A percentile compares a stretch with the other conserved stretches of the same genome.
Evolutionary conservation across 2,888 invertebrate genomes (phyloP).

Genomic region (Euzetes globulus): DNA sequence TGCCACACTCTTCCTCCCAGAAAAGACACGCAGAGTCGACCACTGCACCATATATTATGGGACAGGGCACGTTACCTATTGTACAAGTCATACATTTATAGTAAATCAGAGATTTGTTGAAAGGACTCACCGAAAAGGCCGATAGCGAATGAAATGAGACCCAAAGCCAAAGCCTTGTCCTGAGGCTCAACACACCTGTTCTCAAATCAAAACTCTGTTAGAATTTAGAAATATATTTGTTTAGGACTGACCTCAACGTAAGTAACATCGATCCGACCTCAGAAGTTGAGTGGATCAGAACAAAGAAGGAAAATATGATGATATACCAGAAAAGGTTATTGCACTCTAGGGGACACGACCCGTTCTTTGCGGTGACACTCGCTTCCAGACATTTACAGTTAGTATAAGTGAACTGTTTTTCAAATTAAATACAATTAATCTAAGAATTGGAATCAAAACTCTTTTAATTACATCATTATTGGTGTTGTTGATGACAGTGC

Average conservation of each 20-base stretch:
- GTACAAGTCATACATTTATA: too few relatives aligned
- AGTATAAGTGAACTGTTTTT: slow-evolving; percentile 37
- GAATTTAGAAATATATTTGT: neutral
- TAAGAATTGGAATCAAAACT: too few relatives aligned
- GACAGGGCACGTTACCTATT: slow-evolving; percentile 78
- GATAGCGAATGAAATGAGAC: slow-evolving; percentile 84
- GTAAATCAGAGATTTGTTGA: too few relatives aligned
- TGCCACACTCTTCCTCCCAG: slow-evolving; percentile 68
- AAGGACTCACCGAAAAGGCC: slow-evolving; percentile 66
- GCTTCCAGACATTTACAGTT: slow-evolving; percentile 52
- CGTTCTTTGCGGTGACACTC: slow-evolving; percentile 59
- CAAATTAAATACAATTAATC: neutral
- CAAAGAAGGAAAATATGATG: slow-evolving; percentile 72
- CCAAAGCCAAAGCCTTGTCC: slow-evolving; percentile 91
- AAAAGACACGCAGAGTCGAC: slow-evolving; percentile 84
- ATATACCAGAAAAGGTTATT: slow-evolving; percentile 71
- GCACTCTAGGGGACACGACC: slow-evolving; percentile 73
- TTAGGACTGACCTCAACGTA: slow-evolving; percentile 55
- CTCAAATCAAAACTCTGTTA: slow-evolving; percentile 22
- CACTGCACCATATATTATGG: slow-evolving; percentile 85
- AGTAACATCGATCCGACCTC: slow-evolving; percentile 85
- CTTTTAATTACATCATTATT: slow-evolving; percentile 15
- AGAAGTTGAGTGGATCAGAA: slow-evolving; percentile 84
- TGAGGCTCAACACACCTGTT: slow-evolving; percentile 74
- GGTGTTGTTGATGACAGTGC: slow-evolving; percentile 55